Base-by-base conservation (phyloP, 2,113 vertebrate genomes). In the Notiomystis cincta region DNA sequence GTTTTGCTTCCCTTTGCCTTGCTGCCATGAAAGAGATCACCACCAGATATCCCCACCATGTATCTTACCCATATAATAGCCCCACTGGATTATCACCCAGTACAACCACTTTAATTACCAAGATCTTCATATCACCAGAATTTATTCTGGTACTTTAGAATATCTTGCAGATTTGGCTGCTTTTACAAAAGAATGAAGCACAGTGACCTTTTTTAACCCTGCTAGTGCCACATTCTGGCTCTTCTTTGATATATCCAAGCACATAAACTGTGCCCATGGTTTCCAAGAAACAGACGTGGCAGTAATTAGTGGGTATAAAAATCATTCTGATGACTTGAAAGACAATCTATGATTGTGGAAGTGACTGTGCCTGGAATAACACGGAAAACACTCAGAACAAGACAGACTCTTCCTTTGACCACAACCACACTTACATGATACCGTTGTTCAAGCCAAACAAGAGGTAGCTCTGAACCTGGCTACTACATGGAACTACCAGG, bases 261-360 rank as follows among this genome's bases (percentile, higher is more conserved):
- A 64, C 24, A 90, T 54, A 47, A 93, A 71, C n/a, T 25, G 14
- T 48, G 56, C 10, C 80, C 71, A 31, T 33, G 44, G 62, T 77
- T 90, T 91, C 92, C 79, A 92, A 93, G 78, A 44, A 91, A 60
- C 47, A 82, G 87, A 38, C 21, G 65, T 18, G 17, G 79, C n/a
- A 77, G 47, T 70, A 92, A 93, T 86, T 95, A 92, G 81, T 42
- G 71, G 88, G 82, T 82, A 93, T 66, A 38, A 90, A 92, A 95
- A 90, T 66, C 50, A 69, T 73, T 69, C 61, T 73, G 79, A 83
- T 51, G 67, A 93, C 67, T 90, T 67, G 80, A 77, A 94, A 94
- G 56, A 77, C 75, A 94, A 47, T 70, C 88, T 83, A 79, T 35
- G 54, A 94, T 57, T 62, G 54, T 57, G 58, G 35, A 88, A 79